Percentiles rank a stretch among this genome's conserved stretches.
Evolutionary conservation across 1,140 invertebrate genomes (phyloP).

Genomic region (Lethocerus indicus): DNA sequence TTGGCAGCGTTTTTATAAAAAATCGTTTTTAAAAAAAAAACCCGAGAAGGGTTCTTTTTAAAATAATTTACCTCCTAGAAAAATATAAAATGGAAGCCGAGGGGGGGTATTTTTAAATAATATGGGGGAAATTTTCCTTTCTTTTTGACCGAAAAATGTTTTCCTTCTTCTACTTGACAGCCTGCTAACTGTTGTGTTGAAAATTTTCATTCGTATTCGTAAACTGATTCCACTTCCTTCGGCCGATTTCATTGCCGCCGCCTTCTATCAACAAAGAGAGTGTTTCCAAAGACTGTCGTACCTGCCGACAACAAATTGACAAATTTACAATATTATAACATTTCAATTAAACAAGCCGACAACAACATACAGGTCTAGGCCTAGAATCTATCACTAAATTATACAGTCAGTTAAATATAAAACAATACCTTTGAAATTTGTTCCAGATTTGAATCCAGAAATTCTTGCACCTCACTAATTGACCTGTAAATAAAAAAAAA

Average conservation of each 20-base stretch:
- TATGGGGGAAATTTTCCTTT: no score
- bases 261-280: constrained; percentile 14
- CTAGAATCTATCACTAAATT: neutral
- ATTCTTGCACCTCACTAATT: constrained; percentile 16
- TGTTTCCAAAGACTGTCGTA: constrained; percentile 14
- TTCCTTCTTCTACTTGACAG: no score
- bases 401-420: neutral
- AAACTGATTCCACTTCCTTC: constrained; percentile 5
- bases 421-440: constrained; percentile 16
- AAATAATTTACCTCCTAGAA: no score
- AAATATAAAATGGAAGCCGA: no score
- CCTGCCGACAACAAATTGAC: constrained; percentile 12
- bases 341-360: neutral
- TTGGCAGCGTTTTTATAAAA: no score
- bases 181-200: constrained; percentile 9
- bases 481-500: constrained; percentile 13
- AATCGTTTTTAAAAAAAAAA: no score
- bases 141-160: no score
- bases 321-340: constrained; percentile 1
- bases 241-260: neutral
- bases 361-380: neutral
- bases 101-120: no score
- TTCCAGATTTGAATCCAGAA: constrained; percentile 16
- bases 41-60: no score
- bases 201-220: neutral